A percentile compares a stretch with the other conserved stretches of the same genome.
These are phyloP conservation scores for Nylanderia fulva DNA, from an alignment of 1,140 invertebrate species.

Conservation along the genomic window DNA sequence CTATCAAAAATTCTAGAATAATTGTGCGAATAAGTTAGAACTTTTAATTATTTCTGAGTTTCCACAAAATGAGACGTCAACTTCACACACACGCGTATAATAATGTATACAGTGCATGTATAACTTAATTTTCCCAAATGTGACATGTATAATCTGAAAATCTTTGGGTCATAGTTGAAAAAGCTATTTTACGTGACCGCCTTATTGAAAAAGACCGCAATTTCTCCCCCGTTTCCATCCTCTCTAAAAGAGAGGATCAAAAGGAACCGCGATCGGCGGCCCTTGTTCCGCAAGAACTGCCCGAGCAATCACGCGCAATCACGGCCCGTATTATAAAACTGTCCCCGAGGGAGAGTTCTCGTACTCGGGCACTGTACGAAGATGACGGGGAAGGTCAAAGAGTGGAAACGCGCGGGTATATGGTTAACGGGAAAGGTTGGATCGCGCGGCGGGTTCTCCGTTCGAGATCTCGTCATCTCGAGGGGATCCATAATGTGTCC, in stretches of 20 bases:
- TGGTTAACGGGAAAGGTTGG: slow-evolving; percentile 37
- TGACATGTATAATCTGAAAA: neutral
- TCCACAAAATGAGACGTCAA: too few relatives aligned
- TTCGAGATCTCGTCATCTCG: slow-evolving; percentile 78
- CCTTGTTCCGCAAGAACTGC: slow-evolving; percentile 45
- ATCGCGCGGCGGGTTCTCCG: slow-evolving; percentile 50
- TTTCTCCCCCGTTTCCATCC: neutral
- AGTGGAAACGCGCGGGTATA: slow-evolving; percentile 32
- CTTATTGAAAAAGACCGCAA: slow-evolving; percentile 7
- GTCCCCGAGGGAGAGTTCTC: slow-evolving; percentile 77
- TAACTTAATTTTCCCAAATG: neutral
- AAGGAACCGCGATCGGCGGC: slow-evolving; percentile 50
- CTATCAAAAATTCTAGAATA: too few relatives aligned
- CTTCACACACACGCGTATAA: too few relatives aligned
- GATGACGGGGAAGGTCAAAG: slow-evolving; percentile 16
- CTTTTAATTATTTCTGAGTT: too few relatives aligned
- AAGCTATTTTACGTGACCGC: neutral
- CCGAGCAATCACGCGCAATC: slow-evolving; percentile 82
- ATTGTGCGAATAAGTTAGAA: too few relatives aligned
- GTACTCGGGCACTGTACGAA: slow-evolving; percentile 15
- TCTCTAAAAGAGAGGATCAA: slow-evolving; percentile 15
- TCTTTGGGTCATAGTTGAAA: neutral
- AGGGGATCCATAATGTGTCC: slow-evolving; percentile 71
- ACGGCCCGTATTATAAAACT: slow-evolving; percentile 83
- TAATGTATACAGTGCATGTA: too few relatives aligned